phyloP scores from a whole-genome alignment of 2,888 invertebrate genomes.

The Drosophila neotestacea region DNA sequence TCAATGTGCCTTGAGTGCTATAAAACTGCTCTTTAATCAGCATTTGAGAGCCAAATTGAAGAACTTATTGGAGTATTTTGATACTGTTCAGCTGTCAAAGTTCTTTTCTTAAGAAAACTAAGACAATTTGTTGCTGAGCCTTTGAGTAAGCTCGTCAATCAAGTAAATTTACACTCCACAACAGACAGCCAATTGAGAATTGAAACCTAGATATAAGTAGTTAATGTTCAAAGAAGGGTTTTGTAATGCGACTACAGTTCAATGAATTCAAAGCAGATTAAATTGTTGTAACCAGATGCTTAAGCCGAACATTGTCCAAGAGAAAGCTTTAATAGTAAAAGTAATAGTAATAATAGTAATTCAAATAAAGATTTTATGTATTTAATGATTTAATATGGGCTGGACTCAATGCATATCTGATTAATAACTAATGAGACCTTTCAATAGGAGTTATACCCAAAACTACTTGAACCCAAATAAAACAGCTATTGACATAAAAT shows the following conservation, averaged over 20 bases:
- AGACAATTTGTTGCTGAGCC: neutral
- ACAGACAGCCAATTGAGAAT: neutral
- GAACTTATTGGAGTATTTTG: constrained; percentile 5
- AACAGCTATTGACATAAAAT: too few relatives aligned
- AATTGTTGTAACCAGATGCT: too few relatives aligned
- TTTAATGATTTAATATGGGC: too few relatives aligned
- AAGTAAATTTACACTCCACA: neutral
- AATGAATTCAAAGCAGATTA: neutral
- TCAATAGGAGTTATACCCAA: too few relatives aligned
- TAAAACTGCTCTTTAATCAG: constrained; percentile 30
- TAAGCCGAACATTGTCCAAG: too few relatives aligned
- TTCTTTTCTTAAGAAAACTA: neutral
- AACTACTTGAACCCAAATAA: too few relatives aligned
- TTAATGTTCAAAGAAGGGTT: neutral
- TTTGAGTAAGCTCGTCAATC: neutral
- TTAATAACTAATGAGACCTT: too few relatives aligned
- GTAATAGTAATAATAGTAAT: too few relatives aligned
- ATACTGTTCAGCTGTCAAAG: neutral
- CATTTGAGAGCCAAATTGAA: constrained; percentile 23
- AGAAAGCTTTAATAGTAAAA: too few relatives aligned
- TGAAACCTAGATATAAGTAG: neutral
- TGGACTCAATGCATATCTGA: too few relatives aligned
- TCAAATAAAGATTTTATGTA: too few relatives aligned
- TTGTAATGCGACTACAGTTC: neutral
- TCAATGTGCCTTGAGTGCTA: constrained; percentile 33